Conservation (phyloP, 2,888 invertebrate species). For the Cheilosia pagana region DNA sequence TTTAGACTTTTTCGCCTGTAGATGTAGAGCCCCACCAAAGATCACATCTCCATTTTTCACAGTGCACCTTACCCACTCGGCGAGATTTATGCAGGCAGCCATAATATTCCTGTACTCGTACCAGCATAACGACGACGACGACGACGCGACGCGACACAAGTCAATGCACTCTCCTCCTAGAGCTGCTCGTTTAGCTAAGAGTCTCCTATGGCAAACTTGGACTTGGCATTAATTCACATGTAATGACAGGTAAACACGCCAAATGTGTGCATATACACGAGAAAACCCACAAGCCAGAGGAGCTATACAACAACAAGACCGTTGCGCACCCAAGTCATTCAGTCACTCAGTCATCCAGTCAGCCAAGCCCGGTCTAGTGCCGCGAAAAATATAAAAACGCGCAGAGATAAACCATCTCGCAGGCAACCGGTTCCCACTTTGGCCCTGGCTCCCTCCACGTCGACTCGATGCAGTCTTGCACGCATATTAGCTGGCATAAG, state of each 20-base stretch:
- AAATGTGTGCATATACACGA: slow-evolving; percentile 61
- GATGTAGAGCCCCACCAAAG: neutral
- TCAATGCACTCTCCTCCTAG: slow-evolving; percentile 65
- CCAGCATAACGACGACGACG: slow-evolving; percentile 52
- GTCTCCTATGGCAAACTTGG: slow-evolving; percentile 69
- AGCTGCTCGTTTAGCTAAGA: slow-evolving; percentile 47
- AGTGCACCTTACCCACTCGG: slow-evolving; percentile 26
- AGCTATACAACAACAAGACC: slow-evolving; percentile 9
- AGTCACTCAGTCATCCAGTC: slow-evolving; percentile 64
- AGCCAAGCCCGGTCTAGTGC: slow-evolving; percentile 55
- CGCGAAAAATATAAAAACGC: slow-evolving; percentile 25
- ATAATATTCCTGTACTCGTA: neutral
- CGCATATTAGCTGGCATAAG: slow-evolving; percentile 42
- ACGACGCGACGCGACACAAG: slow-evolving; percentile 55
- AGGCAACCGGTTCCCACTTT: slow-evolving; percentile 38
- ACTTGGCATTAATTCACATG: slow-evolving; percentile 74
- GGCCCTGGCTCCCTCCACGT: neutral
- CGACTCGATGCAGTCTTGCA: slow-evolving; percentile 33
- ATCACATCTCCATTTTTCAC: slow-evolving; percentile 36
- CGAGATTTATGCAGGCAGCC: slow-evolving; percentile 34
- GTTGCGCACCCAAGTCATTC: slow-evolving; percentile 63
- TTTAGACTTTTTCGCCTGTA: neutral
- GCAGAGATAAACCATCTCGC: slow-evolving; percentile 29
- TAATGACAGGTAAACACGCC: slow-evolving; percentile 75
- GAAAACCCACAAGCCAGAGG: slow-evolving; percentile 54